Percentiles rank a stretch among this genome's conserved stretches.
Evolutionary conservation across 2,113 vertebrate genomes (phyloP).

Genomic region (Halcyon senegalensis): DNA sequence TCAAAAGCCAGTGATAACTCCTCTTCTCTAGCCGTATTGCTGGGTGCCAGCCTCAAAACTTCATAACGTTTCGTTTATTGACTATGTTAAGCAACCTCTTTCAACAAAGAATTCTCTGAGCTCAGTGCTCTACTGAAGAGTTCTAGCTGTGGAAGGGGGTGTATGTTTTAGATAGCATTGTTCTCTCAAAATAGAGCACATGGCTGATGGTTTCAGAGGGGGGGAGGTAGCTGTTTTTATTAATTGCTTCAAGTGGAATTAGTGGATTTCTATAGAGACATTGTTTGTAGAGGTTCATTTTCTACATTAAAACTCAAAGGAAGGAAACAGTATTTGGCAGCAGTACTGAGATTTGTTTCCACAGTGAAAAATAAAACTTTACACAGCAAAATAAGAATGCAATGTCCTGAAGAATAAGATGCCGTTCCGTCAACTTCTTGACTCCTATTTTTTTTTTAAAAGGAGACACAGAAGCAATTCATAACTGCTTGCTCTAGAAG

Average conservation of each 20-base stretch:
- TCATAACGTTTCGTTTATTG: neutral
- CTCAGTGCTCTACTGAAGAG: neutral
- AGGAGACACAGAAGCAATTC: neutral
- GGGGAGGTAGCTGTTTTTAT: neutral
- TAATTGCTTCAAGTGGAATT: constrained; percentile 59
- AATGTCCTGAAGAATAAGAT: neutral
- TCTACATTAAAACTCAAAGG: constrained; percentile 56
- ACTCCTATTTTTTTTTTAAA: neutral
- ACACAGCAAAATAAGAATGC: neutral
- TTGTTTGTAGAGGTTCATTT: constrained; percentile 61
- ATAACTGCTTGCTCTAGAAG: neutral
- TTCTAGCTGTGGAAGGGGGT: neutral
- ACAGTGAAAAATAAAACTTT: constrained; percentile 38
- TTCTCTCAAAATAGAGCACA: constrained; percentile 58
- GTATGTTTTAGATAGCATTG: constrained; percentile 40
- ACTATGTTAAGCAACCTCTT: neutral
- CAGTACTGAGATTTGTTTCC: constrained; percentile 27
- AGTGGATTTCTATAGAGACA: constrained; percentile 48
- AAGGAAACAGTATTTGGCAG: constrained; percentile 47
- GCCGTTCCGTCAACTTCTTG: neutral
- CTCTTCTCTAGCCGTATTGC: neutral
- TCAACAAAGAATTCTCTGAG: neutral
- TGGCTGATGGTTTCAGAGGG: neutral
- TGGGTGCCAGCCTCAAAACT: neutral
- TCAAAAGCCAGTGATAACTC: neutral